A percentile compares a stretch with the other conserved stretches of the same genome.
phyloP scores from a whole-genome alignment of 2,797 vertebrate species.

The Lacerta bilineata region DNA sequence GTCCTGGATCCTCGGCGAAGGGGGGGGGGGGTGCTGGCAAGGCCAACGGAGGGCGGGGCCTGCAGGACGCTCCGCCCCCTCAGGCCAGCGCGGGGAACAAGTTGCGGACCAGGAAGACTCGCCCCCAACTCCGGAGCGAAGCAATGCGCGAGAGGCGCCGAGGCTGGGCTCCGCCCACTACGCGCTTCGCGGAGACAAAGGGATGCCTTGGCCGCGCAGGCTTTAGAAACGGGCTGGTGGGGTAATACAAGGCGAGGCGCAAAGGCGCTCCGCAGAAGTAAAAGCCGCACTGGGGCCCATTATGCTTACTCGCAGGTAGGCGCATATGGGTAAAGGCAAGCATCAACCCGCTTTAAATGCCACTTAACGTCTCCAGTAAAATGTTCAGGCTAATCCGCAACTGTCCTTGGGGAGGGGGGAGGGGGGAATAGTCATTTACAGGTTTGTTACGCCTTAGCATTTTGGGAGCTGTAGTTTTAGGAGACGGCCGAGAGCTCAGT shows the following conservation, averaged over 20 bases:
- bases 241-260: too few relatives aligned
- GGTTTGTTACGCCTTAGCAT: not conserved
- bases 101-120: constrained; percentile 22
- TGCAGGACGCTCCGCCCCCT: constrained; percentile 19
- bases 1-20: not conserved
- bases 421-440: not conserved
- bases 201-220: not conserved
- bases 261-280: too few relatives aligned
- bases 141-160: not conserved
- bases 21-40: not conserved
- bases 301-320: not conserved
- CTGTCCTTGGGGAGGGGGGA: too few relatives aligned
- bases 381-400: not conserved
- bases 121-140: not conserved
- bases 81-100: constrained; percentile 37
- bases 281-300: not conserved
- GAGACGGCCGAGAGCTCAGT: not conserved
- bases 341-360: not conserved
- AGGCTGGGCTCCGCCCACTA: not conserved
- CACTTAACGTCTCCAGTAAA: not conserved
- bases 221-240: not conserved
- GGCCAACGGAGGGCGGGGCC: constrained; percentile 8
- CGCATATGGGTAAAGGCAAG: not conserved
- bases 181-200: constrained; percentile 12
- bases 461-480: not conserved